Base-by-base conservation (phyloP, 2,888 invertebrate genomes). In the Clivina fossor region DNA sequence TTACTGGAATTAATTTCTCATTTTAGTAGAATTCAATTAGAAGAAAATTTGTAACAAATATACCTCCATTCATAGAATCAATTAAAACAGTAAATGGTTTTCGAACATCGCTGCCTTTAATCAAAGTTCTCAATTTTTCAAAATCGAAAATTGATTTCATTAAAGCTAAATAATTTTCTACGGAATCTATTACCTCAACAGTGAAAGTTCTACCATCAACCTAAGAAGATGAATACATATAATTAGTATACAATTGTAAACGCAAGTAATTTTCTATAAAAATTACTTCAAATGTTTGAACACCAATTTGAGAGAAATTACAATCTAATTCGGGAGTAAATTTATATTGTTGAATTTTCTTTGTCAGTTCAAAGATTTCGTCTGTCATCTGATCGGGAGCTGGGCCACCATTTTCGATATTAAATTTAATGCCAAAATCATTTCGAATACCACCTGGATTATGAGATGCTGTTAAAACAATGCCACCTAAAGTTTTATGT, bases 71-170 rank as follows among this genome's bases (percentile, higher is more conserved):
- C 91, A 99, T 90, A 11, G 90, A 83, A 74, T 99, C 93, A 48
- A 98, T 86, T 20, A 96, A 83, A 61, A 99, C 82, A 66, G 90
- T 88, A 69, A 96, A 85, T 0, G 88, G 83, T 44, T 83, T 81
- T 57, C 83, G 80, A 8, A 77, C 78, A 8, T 78, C 74, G 4
- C 80, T 78, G 26, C 90, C 90, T 53, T 83, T 80, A 16, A 97
- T 78, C 51, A 93, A 80, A 1, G 76, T 73, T 67, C 81, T 86
- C 56, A 99, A 82, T 68, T 84, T 82, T 35, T 74, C 72, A 74
- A 99, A 99, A 78, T 99, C 95, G 75, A 99, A 99, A 62, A 99
- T 96, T 65, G 88, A 86, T 74, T 94, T 92, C 97, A 99, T 97
- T 60, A 90, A 82, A 1, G 79, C 76, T 1, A 92, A 83, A 69